These are phyloP conservation scores for Darevskia nairensis DNA, from an alignment of 2,797 vertebrate genomes.

Conservation along the genomic window DNA sequence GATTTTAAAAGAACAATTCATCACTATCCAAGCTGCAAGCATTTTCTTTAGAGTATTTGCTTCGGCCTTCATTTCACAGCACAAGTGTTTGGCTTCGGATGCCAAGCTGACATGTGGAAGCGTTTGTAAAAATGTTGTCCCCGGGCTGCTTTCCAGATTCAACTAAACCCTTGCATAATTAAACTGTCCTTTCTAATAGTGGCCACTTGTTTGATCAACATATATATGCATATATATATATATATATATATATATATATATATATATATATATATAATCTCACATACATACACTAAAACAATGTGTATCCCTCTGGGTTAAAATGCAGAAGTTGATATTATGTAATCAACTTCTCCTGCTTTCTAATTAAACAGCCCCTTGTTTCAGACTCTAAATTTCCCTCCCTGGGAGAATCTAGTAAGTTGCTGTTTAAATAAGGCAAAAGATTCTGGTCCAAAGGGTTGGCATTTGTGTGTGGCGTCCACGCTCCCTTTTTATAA, in stretches of 20 bases:
- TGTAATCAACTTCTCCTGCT: constrained; percentile 22
- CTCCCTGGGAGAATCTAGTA: constrained; percentile 12
- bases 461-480: background rate
- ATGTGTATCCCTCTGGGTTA: constrained; percentile 39
- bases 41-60: constrained; percentile 46
- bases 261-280: no score
- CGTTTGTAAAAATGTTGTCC: constrained; percentile 50
- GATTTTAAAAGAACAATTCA: constrained; percentile 54
- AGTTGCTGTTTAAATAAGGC: background rate
- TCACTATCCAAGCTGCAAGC: constrained; percentile 47
- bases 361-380: constrained; percentile 55
- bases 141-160: constrained; percentile 50
- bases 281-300: constrained; percentile 10
- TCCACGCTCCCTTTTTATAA: background rate
- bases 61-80: constrained; percentile 60
- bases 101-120: constrained; percentile 39
- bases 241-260: no score
- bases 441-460: background rate
- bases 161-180: constrained; percentile 56
- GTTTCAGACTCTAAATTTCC: constrained; percentile 51
- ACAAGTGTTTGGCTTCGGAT: constrained; percentile 44
- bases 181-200: constrained; percentile 55
- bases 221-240: no score
- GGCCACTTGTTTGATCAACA: constrained; percentile 59
- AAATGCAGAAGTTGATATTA: constrained; percentile 25